Conservation (phyloP, 2,797 vertebrate genomes). For the Distichodus sexfasciatus region DNA sequence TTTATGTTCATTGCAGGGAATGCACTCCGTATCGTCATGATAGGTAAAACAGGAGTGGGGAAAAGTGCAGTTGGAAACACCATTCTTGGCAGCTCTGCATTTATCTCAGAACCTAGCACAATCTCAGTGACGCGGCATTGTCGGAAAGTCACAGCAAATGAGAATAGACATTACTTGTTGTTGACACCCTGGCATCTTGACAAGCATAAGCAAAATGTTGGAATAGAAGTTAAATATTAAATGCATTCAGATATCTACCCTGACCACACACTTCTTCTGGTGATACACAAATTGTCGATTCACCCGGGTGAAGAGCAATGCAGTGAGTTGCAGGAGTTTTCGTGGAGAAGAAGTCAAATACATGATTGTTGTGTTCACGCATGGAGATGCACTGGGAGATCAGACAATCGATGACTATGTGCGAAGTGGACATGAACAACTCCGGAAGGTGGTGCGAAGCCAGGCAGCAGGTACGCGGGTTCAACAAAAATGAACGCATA, state of each 20-base stretch:
- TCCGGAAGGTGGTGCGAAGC: no score
- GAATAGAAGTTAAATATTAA: slow-evolving; percentile 28
- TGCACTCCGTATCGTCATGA: no score
- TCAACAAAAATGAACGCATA: no score
- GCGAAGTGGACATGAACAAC: no score
- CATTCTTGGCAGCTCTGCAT: slow-evolving; percentile 15
- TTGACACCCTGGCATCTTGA: slow-evolving; percentile 33
- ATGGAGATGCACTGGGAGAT: neutral
- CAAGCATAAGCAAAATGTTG: neutral
- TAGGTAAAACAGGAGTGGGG: no score
- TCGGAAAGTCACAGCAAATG: neutral
- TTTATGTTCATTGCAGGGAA: no score
- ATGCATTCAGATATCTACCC: slow-evolving; percentile 29
- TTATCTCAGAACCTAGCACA: no score
- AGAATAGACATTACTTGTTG: neutral
- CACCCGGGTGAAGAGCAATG: slow-evolving; percentile 16
- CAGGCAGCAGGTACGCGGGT: no score
- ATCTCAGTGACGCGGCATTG: neutral
- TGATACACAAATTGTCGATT: slow-evolving; percentile 29
- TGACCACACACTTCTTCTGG: slow-evolving; percentile 32
- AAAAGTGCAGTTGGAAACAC: slow-evolving; percentile 36
- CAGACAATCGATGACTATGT: no score
- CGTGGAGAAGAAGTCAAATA: slow-evolving; percentile 22
- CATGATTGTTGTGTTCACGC: slow-evolving; percentile 43
- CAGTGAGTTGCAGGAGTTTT: slow-evolving; percentile 33